Base-by-base conservation (phyloP, 1,140 invertebrate genomes). In the Diorhabda carinulata region DNA sequence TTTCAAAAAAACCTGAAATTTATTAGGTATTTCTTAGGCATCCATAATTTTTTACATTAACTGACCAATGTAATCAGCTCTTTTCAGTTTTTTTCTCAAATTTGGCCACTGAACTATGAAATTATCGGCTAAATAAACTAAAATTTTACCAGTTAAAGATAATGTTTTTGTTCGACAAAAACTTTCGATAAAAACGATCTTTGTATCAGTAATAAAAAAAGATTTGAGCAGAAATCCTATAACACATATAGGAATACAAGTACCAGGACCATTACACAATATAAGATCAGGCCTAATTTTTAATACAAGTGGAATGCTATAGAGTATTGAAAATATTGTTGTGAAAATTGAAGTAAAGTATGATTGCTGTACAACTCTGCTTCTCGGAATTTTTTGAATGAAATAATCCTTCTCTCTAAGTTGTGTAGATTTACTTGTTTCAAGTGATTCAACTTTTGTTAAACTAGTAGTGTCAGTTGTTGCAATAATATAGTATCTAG, bases 261-360 rank as follows among this genome's bases (percentile, higher is more conserved):
- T 98, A 42, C 96, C 97, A 64, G 97, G 97, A 1, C 97, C 97
- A 85, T 98, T 99, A 78, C 93, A 94, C 2, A 98, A 79, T 67
- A 97, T 84, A 67, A 97, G 76, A 78, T 94, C 86, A 40, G 95
- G 95, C 69, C 83, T 86, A 71, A 89, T 84, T 61, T 82, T 86
- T 72, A 89, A 86, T 8, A 96, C 79, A n/a, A 95, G 73, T 64
- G 88, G 88, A 76, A 95, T 78, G 66, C 88, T 87, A 74, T 84
- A 83, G 0, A 92, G 68, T 43, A 87, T 86, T 0, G 96, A 88
- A 78, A 87, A 83, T 0, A 94, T 10, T 9, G 94, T 97, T 43
- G 90, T 93, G 68, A 89, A 86, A 59, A 96, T 76, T 52, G 92
- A 92, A 42, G 90, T 89, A 0, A 91, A 68, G 81, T 91, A 98